A percentile compares a stretch with the other conserved stretches of the same genome.
phyloP scores from a whole-genome alignment of 2,113 vertebrate species.

The Rhynchopsitta pachyrhyncha region DNA sequence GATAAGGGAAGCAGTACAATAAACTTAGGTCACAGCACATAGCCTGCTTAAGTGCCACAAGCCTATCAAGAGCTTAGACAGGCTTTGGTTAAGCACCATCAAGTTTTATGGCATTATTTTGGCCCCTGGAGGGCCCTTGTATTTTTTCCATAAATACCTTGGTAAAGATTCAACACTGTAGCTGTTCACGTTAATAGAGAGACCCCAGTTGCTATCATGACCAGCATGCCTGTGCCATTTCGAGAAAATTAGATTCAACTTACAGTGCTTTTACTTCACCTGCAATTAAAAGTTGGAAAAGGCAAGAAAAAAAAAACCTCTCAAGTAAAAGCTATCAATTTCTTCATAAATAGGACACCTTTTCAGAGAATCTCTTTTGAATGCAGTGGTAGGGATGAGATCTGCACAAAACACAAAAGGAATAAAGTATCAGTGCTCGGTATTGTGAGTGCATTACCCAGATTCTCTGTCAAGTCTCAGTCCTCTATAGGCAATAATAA shows the following conservation, averaged over 20 bases:
- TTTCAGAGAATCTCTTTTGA: slow-evolving; percentile 47
- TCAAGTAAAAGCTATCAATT: slow-evolving; percentile 2
- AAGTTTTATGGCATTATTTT: slow-evolving; percentile 5
- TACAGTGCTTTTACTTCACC: not conserved
- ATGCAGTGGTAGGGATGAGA: slow-evolving; percentile 33
- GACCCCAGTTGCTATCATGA: not conserved
- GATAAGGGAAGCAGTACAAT: not conserved
- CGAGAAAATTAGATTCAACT: not conserved
- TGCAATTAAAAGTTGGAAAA: slow-evolving; percentile 10
- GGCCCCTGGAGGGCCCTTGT: not conserved
- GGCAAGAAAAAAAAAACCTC: not conserved
- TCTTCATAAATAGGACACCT: slow-evolving; percentile 61
- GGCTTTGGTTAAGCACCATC: not conserved
- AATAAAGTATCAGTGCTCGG: slow-evolving; percentile 37
- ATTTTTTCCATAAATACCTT: not conserved
- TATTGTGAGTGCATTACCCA: slow-evolving; percentile 46
- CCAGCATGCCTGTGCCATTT: not conserved
- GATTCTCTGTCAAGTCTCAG: slow-evolving; percentile 35
- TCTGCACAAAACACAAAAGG: slow-evolving; percentile 49
- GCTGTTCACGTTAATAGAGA: not conserved
- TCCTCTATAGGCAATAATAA: slow-evolving; percentile 29
- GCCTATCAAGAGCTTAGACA: not conserved
- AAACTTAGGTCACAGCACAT: not conserved
- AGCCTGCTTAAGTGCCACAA: not conserved
- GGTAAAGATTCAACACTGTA: not conserved